Evolutionary conservation across 2,888 invertebrate species (phyloP), one percentile per base, ranked within the genome.

Genomic region (Stenurella melanura): DNA sequence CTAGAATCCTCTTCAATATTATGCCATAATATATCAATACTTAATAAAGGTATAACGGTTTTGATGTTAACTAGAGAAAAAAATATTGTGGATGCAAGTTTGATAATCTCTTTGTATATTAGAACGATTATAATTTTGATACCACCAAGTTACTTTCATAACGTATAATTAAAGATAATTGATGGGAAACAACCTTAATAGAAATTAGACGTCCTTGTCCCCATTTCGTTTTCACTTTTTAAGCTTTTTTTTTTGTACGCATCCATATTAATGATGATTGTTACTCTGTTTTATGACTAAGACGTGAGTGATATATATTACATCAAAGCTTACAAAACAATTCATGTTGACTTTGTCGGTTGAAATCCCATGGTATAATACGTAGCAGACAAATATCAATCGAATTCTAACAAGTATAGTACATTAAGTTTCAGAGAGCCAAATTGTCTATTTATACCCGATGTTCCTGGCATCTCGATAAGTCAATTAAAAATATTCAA

Each of bases 201-300:
- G 34, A 64, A 64, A 64, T 64, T 17, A 64, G 58, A 19, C 38
- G 38, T 34, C 64, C 64, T 64, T 64, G 64, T 18, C 38, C 64
- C 11, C 9, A 34, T 64, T 64, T 30, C 34, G 64, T 64, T 64
- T 64, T 64, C 64, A 64, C 64, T 64, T 64, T 64, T 64, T 64
- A 64, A 17, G 34, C 21, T 4, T n/a, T 50, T n/a, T n/a, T 50
- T n/a, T 50, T 50, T n/a, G 6, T 50, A 50, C 42, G 42, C n/a
- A n/a, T 50, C n/a, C 7, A 50, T 50, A 50, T 50, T 50, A 50
- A 50, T 50, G 3, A 50, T 50, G n/a, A 50, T 50, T 50, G n/a
- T 50, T 50, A 50, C n/a, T 50, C 50, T n/a, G n/a, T 50, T 50
- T 50, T 50, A 50, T 50, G 50, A 50, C n/a, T n/a, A 17, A 50